Evolutionary conservation across 2,113 vertebrate genomes (phyloP).

Genomic region (Calonectris borealis): DNA sequence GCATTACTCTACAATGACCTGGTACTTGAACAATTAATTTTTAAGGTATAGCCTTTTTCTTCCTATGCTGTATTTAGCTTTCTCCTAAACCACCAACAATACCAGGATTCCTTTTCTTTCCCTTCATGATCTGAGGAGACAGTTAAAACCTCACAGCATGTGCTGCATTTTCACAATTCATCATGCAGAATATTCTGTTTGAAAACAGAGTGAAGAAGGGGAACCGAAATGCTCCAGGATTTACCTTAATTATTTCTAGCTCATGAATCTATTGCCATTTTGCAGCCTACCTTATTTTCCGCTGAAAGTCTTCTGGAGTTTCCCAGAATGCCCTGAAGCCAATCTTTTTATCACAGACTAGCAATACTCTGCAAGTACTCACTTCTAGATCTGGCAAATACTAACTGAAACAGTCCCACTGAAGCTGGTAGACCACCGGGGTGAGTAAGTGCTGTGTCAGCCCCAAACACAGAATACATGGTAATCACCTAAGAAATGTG

Average conservation of each 20-base stretch:
- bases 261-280: background rate
- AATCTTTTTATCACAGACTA: background rate
- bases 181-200: slow-evolving; percentile 24
- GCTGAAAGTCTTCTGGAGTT: background rate
- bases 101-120: slow-evolving; percentile 11
- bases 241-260: slow-evolving; percentile 53
- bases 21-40: slow-evolving; percentile 82
- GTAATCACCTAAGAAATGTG: accelerated
- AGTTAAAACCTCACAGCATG: slow-evolving; percentile 30
- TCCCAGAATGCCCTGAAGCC: background rate
- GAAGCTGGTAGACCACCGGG: accelerated
- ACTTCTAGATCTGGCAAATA: background rate
- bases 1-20: slow-evolving; percentile 77
- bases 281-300: slow-evolving; percentile 32
- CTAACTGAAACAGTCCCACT: background rate
- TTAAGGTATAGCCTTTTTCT: slow-evolving; percentile 71
- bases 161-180: background rate
- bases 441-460: background rate
- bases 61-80: slow-evolving; percentile 61
- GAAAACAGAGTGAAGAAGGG: slow-evolving; percentile 10
- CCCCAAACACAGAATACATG: background rate
- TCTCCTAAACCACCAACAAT: slow-evolving; percentile 65
- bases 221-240: slow-evolving; percentile 10
- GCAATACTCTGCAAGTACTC: background rate
- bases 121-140: slow-evolving; percentile 18